These are phyloP conservation scores for Baryphthengus martii DNA, from an alignment of 2,113 vertebrate genomes.

Conservation along the genomic window DNA sequence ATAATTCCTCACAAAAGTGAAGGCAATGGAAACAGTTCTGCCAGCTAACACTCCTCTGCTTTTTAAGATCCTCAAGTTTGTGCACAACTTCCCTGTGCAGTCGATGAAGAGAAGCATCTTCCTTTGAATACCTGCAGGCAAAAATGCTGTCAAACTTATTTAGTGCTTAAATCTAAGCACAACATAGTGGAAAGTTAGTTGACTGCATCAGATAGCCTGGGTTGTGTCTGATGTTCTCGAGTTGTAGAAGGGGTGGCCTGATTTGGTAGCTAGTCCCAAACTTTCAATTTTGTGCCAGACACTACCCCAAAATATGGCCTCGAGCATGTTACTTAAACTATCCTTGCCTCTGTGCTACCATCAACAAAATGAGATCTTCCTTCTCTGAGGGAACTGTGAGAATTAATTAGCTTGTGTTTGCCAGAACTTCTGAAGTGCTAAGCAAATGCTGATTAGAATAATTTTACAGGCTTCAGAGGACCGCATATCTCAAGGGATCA, in stretches of 20 bases:
- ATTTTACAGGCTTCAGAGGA: constrained; percentile 68
- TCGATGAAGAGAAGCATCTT: not conserved
- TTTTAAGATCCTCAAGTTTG: not conserved
- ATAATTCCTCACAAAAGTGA: not conserved
- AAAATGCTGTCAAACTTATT: not conserved
- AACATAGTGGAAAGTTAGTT: not conserved
- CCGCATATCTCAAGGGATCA: constrained; percentile 56
- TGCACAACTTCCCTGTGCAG: not conserved
- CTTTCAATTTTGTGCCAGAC: not conserved
- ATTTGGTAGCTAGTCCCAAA: not conserved
- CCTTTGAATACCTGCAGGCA: not conserved
- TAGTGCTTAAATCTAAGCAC: not conserved
- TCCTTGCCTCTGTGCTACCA: not conserved
- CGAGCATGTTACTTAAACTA: not conserved
- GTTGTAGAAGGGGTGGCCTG: not conserved
- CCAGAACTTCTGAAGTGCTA: constrained; percentile 63
- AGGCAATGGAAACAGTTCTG: not conserved
- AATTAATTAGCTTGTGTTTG: constrained; percentile 63
- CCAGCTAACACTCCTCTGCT: not conserved
- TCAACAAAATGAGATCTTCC: constrained; percentile 42
- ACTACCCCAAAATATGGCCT: not conserved
- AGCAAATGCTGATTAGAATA: constrained; percentile 65
- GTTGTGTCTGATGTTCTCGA: not conserved
- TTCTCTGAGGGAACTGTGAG: constrained; percentile 48
- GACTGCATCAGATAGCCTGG: not conserved